Evolutionary conservation across 2,888 invertebrate species (phyloP), one percentile per base, ranked within the genome.

Genomic region (Nasonia oneida): DNA sequence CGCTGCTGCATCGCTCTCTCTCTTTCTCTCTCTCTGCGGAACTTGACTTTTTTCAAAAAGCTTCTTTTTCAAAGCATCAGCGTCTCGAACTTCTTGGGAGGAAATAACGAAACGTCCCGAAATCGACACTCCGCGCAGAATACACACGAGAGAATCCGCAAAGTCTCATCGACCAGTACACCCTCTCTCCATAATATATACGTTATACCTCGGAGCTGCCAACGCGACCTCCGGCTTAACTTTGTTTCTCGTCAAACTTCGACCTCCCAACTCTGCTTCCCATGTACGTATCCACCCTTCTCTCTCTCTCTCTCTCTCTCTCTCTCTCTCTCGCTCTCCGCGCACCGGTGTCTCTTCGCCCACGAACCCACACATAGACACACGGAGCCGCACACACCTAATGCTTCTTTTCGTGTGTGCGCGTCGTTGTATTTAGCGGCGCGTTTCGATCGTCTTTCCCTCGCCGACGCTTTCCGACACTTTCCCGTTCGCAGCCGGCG

Each of bases 191-290:
- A 23, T 61, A 61, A 61, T 18, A 23, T 61, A 61, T 61, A 61
- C 57, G 57, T 61, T 61, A 61, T 61, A 61, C 57, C 57, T 12
- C 42, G 42, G 74, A 42, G n/a, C 42, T 74, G 39, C 74, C 74
- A 42, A 42, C 39, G 42, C 23, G 15, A 76, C 76, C 57, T 76
- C 57, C 57, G 50, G 76, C 76, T 57, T 57, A 76, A 76, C 76
- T 76, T 76, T 76, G 76, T 57, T 76, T 57, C 76, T 50, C 57
- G 76, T 57, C 76, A 76, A 76, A 76, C 37, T 76, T 76, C 37
- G 1, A 18, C 14, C 76, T 76, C 57, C 23, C 67, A 33, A 33
- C 67, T 67, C 67, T 37, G 57, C 57, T 57, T 57, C n/a, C 57
- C 57, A 61, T 23, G n/a, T 61, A 61, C 2, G 23, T n/a, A 61